Conservation (phyloP, 2,113 vertebrate species). For the Pluvianellus socialis region DNA sequence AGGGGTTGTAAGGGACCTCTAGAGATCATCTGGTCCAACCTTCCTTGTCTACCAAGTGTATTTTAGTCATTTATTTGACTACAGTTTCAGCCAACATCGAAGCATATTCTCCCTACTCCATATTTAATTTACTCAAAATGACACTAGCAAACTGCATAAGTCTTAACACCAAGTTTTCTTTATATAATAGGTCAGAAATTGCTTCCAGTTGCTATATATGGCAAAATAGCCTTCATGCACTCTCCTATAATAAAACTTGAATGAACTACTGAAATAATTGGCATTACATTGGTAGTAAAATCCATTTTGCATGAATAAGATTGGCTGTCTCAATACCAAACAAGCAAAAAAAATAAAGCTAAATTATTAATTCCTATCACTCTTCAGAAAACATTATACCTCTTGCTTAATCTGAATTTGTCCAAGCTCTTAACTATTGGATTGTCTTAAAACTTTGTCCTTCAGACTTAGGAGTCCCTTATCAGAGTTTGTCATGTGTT, state of each 20-base stretch:
- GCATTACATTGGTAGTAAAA: neutral
- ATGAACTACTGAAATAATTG: neutral
- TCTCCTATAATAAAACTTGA: neutral
- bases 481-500: neutral
- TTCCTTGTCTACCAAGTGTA: neutral
- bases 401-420: neutral
- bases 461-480: neutral
- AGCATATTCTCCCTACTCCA: neutral
- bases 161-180: neutral
- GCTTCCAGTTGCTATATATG: neutral
- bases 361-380: neutral
- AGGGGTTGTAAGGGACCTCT: no score
- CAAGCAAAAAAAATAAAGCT: neutral
- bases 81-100: neutral
- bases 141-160: neutral
- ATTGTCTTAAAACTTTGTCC: neutral
- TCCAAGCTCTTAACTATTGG: neutral
- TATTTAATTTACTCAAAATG: neutral
- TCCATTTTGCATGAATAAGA: neutral
- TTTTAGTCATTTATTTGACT: neutral
- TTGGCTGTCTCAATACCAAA: neutral
- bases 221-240: neutral
- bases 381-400: neutral
- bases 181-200: neutral
- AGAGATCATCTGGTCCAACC: no score